Percentiles rank a stretch among this genome's conserved stretches.
Conservation (phyloP, 1,140 invertebrate species). For the Leucophenga varia region DNA sequence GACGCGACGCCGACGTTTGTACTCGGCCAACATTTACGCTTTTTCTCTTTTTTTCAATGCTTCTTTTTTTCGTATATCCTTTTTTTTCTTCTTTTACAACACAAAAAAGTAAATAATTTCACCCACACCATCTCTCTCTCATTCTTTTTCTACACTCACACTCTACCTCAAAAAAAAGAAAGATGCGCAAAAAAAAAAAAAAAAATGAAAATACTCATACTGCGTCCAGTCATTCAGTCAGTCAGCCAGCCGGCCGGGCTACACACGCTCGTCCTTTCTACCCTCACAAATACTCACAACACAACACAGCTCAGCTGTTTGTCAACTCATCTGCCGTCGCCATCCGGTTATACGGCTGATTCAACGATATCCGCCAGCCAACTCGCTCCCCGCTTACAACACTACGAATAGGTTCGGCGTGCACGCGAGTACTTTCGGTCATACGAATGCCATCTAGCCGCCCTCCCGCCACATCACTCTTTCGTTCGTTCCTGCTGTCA, state of each 20-base stretch:
- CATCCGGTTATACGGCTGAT: constrained; percentile 37
- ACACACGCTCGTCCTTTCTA: constrained; percentile 25
- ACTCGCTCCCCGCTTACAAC: constrained; percentile 10
- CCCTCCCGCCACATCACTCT: neutral
- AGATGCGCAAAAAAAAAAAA: no score
- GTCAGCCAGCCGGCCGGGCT: neutral
- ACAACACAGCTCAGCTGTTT: constrained; percentile 54
- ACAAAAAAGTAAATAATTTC: no score
- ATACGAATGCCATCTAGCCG: constrained; percentile 22
- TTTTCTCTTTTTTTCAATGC: no score
- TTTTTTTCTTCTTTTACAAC: no score
- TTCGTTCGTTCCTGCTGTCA: constrained; percentile 6
- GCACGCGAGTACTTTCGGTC: constrained; percentile 44
- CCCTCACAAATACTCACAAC: constrained; percentile 48
- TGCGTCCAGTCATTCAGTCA: constrained; percentile 3
- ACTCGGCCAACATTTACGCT: no score
- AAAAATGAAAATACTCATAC: constrained; percentile 24
- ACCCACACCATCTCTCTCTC: no score
- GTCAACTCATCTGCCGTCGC: constrained; percentile 50
- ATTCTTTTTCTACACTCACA: no score
- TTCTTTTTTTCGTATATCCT: no score
- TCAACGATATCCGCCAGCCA: constrained; percentile 3
- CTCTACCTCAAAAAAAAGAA: no score
- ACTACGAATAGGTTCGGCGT: no score
- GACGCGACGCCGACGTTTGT: no score